Evolutionary conservation across 2,797 vertebrate genomes (phyloP).

Genomic region (Knipowitschia caucasica): DNA sequence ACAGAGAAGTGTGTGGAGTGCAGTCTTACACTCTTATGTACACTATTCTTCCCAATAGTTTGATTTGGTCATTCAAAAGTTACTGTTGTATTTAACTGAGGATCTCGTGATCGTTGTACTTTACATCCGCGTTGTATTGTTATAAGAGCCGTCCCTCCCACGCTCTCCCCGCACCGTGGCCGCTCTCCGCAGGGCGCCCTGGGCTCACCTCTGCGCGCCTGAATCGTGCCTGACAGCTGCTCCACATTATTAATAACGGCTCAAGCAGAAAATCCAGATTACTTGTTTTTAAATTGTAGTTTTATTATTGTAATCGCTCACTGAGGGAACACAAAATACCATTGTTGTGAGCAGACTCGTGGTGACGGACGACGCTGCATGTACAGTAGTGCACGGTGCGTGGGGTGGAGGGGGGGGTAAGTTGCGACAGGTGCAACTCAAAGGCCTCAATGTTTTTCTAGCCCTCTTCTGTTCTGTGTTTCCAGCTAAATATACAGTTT

Average conservation of each 20-base stretch:
- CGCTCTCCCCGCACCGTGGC: conserved; percentile 45
- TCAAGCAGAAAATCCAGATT: conserved; percentile 78
- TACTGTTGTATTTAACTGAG: not conserved
- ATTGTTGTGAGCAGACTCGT: conserved; percentile 60
- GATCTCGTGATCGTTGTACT: conserved; percentile 40
- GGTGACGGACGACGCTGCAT: conserved; percentile 43
- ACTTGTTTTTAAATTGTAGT: conserved; percentile 75
- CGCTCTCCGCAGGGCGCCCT: conserved; percentile 59
- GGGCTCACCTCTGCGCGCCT: conserved; percentile 62
- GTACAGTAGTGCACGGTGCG: conserved; percentile 19
- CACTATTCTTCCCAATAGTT: not conserved
- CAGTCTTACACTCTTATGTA: not conserved
- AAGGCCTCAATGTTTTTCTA: too few relatives aligned
- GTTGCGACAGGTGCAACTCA: too few relatives aligned
- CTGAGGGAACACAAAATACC: conserved; percentile 50
- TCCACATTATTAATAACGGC: conserved; percentile 73
- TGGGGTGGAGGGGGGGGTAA: conserved; percentile 13
- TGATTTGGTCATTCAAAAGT: not conserved
- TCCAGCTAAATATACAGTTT: too few relatives aligned
- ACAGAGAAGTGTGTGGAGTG: not conserved
- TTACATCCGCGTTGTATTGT: conserved; percentile 32
- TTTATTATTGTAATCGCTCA: conserved; percentile 72
- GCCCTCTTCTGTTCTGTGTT: too few relatives aligned
- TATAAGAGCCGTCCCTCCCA: not conserved
- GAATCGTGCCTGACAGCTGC: conserved; percentile 73